Conservation (phyloP, 2,888 invertebrate species). For the Cheilosia variabilis region DNA sequence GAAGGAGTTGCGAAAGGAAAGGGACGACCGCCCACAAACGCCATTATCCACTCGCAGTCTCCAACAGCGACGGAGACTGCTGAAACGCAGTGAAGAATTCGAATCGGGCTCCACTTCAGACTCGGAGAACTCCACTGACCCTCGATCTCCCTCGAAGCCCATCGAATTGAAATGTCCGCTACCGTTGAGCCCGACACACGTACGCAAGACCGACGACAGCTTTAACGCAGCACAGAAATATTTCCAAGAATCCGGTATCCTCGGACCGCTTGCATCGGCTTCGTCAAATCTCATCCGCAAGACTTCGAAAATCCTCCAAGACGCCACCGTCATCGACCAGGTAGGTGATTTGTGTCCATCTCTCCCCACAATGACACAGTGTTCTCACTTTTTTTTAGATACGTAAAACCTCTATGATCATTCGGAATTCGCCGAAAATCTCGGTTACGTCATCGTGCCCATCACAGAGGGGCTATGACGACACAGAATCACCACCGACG, state of each 20-base stretch:
- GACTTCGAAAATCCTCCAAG: slow-evolving; percentile 79
- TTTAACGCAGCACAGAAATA: slow-evolving; percentile 79
- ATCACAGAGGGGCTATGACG: slow-evolving; percentile 54
- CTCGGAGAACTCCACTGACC: slow-evolving; percentile 74
- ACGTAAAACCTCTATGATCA: slow-evolving; percentile 78
- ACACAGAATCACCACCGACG: slow-evolving; percentile 36
- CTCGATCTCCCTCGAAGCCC: slow-evolving; percentile 26
- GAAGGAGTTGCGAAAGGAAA: slow-evolving; percentile 46
- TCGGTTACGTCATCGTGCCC: slow-evolving; percentile 52
- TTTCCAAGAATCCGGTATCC: slow-evolving; percentile 80
- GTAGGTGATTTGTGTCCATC: slow-evolving; percentile 70
- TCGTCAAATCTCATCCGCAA: slow-evolving; percentile 77
- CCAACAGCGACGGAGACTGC: slow-evolving; percentile 77
- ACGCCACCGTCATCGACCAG: slow-evolving; percentile 79
- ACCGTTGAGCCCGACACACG: slow-evolving; percentile 45
- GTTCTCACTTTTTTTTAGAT: slow-evolving; percentile 70
- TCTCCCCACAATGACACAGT: slow-evolving; percentile 21
- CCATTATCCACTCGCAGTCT: slow-evolving; percentile 68
- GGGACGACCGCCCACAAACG: slow-evolving; percentile 32
- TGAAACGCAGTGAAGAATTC: slow-evolving; percentile 78
- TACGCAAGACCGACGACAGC: slow-evolving; percentile 67
- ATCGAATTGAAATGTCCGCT: slow-evolving; percentile 28
- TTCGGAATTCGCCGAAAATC: slow-evolving; percentile 69
- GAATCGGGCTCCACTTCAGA: slow-evolving; percentile 78
- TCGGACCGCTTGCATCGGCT: slow-evolving; percentile 78